Base-by-base conservation (phyloP, 2,113 vertebrate species). In the Rattus rattus region DNA sequence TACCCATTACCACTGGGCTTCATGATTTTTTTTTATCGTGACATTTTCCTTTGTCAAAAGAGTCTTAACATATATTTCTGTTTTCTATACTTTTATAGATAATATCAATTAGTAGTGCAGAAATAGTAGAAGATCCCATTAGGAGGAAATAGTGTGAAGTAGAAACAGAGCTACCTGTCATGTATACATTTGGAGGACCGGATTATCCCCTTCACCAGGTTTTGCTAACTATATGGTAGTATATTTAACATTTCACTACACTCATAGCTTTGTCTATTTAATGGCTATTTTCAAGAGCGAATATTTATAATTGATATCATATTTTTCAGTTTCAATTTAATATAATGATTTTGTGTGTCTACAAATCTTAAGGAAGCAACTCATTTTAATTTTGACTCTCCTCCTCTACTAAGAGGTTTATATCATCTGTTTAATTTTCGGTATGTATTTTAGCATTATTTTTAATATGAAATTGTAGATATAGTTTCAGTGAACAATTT, bases 1-100 rank as follows among this genome's bases (percentile, higher is more conserved):
- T 12, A n/a, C 28, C 12, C 22, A 59, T 9, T 14, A 1, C 1
- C 12, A 30, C 65, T n/a, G n/a, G n/a, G n/a, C n/a, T n/a, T n/a
- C 28, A 67, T 3, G 0, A 33, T 67, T 67, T 67, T 65, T 20
- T 65, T 67, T 33, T 67, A 28, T 13, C 65, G 30, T 1, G 10
- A 1, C 28, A 67, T 20, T 72, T 72, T n/a, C 16, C 7, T n/a
- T 72, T n/a, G 33, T 72, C 36, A 72, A 72, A n/a, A n/a, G 6
- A n/a, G 36, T 19, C 33, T n/a, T 19, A 19, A 20, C 36, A 72
- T 72, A 72, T n/a, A 72, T n/a, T 36, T n/a, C 16, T 72, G n/a
- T 16, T 72, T 72, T 3, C 36, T 72, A n/a, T 1, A 72, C 70
- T 19, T 72, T 72, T 72, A 72, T 72, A n/a, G 70, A 20, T 72